phyloP scores from a whole-genome alignment of 2,113 vertebrate species.

The Chaetura pelagica region DNA sequence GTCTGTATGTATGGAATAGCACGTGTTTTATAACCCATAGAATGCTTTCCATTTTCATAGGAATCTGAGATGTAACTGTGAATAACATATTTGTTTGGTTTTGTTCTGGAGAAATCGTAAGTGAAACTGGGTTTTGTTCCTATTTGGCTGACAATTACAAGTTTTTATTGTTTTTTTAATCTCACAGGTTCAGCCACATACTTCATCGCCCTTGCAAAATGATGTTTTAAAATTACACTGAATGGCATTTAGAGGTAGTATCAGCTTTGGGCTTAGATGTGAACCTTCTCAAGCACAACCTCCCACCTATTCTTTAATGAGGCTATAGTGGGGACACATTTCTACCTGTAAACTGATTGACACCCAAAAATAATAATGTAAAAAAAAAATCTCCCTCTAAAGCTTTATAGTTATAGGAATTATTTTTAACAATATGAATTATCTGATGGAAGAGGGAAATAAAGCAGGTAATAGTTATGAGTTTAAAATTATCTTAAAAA shows the following conservation, averaged over 20 bases:
- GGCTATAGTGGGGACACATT: neutral
- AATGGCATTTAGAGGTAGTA: neutral
- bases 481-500: neutral
- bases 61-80: neutral
- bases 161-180: neutral
- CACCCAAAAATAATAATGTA: neutral
- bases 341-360: neutral
- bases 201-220: neutral
- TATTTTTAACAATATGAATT: neutral
- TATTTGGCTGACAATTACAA: neutral
- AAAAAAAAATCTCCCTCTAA: neutral
- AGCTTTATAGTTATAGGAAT: neutral
- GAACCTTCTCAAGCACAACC: neutral
- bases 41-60: neutral
- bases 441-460: neutral
- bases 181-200: neutral
- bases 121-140: accelerated
- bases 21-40: neutral
- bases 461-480: neutral
- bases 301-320: neutral
- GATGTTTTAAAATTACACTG: neutral
- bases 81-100: neutral
- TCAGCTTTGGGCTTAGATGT: neutral
- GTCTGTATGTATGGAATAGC: neutral
- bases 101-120: neutral